A percentile compares a stretch with the other conserved stretches of the same genome.
These are phyloP conservation scores for Drosophila monieri DNA, from an alignment of 2,888 invertebrate species.

Conservation along the genomic window DNA sequence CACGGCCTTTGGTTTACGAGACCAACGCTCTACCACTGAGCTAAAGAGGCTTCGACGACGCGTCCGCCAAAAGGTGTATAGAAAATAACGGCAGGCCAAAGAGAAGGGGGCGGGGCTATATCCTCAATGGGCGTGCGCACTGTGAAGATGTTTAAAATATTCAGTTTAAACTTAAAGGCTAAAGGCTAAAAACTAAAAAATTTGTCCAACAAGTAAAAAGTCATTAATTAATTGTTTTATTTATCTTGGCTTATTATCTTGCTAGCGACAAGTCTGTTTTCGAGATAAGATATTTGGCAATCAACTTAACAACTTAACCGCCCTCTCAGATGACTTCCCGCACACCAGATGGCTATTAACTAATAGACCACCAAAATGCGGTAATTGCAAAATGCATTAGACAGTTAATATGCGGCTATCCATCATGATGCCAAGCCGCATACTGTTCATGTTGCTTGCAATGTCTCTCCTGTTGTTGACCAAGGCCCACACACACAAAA, in stretches of 20 bases:
- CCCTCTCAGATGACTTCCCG: not conserved
- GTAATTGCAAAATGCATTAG: slow-evolving; percentile 46
- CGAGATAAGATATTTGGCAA: slow-evolving; percentile 26
- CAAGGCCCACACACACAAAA: slow-evolving; percentile 14
- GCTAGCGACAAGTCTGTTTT: not conserved
- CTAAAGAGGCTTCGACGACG: slow-evolving; percentile 62
- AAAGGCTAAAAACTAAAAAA: too few species aligned
- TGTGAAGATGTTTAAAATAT: slow-evolving; percentile 1
- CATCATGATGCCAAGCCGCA: slow-evolving; percentile 32
- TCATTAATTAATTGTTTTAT: not conserved
- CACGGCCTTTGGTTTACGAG: slow-evolving; percentile 78
- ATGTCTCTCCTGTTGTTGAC: slow-evolving; percentile 32
- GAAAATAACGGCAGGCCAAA: slow-evolving; percentile 9
- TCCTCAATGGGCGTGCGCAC: slow-evolving; percentile 29
- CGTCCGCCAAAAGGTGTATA: slow-evolving; percentile 51
- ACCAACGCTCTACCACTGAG: slow-evolving; percentile 78
- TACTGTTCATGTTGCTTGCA: slow-evolving; percentile 2
- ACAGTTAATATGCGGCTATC: slow-evolving; percentile 40
- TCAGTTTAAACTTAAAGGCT: not conserved
- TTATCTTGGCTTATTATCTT: not conserved
- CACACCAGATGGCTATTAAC: slow-evolving; percentile 20
- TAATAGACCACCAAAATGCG: slow-evolving; percentile 30
- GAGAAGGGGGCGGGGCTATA: slow-evolving; percentile 4
- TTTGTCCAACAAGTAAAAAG: too few species aligned
- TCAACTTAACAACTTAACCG: slow-evolving; percentile 4